phyloP scores from a whole-genome alignment of 2,888 invertebrate genomes.

The Leucozona laternaria region DNA sequence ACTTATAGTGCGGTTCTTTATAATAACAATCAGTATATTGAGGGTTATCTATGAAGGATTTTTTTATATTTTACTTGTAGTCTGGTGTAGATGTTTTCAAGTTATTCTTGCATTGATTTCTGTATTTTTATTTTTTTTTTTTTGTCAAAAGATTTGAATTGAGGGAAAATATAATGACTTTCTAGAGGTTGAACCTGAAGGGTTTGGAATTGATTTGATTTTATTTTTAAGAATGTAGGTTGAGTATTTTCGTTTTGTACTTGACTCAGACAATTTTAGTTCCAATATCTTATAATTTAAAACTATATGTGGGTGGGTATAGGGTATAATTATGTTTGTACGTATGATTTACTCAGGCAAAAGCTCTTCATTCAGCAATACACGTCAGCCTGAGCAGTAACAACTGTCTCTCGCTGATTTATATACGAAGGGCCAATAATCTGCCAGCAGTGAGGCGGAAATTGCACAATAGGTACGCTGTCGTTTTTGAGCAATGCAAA shows the following conservation, averaged over 20 bases:
- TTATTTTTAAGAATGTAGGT: not conserved
- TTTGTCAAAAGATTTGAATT: not conserved
- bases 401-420: too few relatives aligned
- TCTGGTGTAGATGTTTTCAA: conserved; percentile 6
- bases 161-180: conserved; percentile 1
- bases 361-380: too few relatives aligned
- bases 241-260: not conserved
- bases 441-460: too few relatives aligned
- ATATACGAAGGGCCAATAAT: too few relatives aligned
- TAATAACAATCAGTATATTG: not conserved
- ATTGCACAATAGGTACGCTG: too few relatives aligned
- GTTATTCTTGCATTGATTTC: conserved; percentile 21
- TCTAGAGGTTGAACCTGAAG: not conserved
- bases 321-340: too few relatives aligned
- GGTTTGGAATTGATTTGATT: not conserved
- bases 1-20: conserved; percentile 22
- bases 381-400: too few relatives aligned
- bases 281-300: not conserved
- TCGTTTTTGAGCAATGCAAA: too few relatives aligned
- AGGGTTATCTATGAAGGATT: conserved; percentile 34
- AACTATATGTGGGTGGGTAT: too few relatives aligned
- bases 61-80: not conserved
- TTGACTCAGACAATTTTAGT: not conserved
- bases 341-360: too few relatives aligned
- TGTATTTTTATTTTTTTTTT: not conserved